Base-by-base conservation (phyloP, 2,888 invertebrate species). In the Stenotaenia linearis region DNA sequence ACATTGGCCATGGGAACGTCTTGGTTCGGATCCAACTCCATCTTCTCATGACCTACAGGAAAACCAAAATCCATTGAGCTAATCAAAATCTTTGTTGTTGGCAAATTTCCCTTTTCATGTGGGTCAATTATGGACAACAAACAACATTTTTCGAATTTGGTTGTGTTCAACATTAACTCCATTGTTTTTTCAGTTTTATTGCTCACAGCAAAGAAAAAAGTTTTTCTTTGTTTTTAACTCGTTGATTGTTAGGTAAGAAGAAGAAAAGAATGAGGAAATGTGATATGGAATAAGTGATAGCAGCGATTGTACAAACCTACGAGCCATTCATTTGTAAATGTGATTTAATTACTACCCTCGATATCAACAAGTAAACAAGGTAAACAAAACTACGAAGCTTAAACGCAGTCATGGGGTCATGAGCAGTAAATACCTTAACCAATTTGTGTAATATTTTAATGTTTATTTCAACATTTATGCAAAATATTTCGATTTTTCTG, bases 1-100 rank as follows among this genome's bases (percentile, higher is more conserved):
- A 69, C 69, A 69, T 69, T 69, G 69, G 69, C 69, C 69, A 69
- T 69, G 69, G 69, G 69, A 69, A 69, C 69, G 25, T 69, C 69
- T 69, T 69, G 23, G 69, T 69, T 69, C 25, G 69, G 6, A 69
- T 69, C 69, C 69, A 69, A 25, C 28, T 69, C 69, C 5, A 69
- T 25, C 69, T 69, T 69, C 69, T 23, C 69, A 69, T 69, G 69
- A 69, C 69, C 69, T 69, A 69, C 69, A 69, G 28, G 69, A 28
- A 69, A 69, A 69, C 4, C 23, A 69, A 28, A 28, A 28, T 69
- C 12, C 7, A 28, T 69, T 25, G 69, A 69, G 28, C 25, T 69
- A 69, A 69, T 69, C 69, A 12, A 28, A 69, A 69, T 56, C 56
- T n/a, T n/a, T n/a, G 7, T 9, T 18, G 56, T 56, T 56, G 56